Percentiles rank a stretch among this genome's conserved stretches.
phyloP scores from a whole-genome alignment of 2,888 invertebrate species.

The Elysia crispata region DNA sequence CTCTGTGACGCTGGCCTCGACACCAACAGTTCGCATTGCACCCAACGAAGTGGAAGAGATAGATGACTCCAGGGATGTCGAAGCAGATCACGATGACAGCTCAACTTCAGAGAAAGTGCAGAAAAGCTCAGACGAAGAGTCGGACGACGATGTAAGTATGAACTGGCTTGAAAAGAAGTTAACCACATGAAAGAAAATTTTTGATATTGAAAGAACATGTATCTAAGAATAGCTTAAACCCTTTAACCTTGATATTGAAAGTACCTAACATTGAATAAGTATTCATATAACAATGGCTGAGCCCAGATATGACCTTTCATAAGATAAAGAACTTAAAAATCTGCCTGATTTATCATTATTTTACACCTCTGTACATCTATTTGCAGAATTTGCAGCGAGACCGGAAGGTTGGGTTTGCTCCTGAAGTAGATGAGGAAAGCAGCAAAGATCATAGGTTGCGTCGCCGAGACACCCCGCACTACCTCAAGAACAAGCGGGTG shows the following conservation, averaged over 20 bases:
- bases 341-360: too few species aligned
- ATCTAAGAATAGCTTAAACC: too few species aligned
- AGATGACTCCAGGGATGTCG: constrained; percentile 52
- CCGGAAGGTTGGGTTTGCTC: constrained; percentile 70
- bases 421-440: constrained; percentile 68
- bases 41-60: constrained; percentile 52
- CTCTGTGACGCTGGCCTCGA: constrained; percentile 60
- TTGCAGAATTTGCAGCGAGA: constrained; percentile 40
- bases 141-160: constrained; percentile 46
- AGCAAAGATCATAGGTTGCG: constrained; percentile 81
- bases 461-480: constrained; percentile 98
- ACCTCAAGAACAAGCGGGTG: constrained; percentile 98
- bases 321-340: too few species aligned
- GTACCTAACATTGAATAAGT: too few species aligned
- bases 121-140: constrained; percentile 45
- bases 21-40: constrained; percentile 41
- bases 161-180: too few species aligned
- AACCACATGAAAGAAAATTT: too few species aligned
- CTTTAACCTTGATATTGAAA: too few species aligned
- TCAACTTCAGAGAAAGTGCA: constrained; percentile 19
- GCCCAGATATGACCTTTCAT: too few species aligned
- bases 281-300: too few species aligned
- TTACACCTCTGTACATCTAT: background rate
- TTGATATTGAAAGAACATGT: too few species aligned
- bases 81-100: constrained; percentile 50